These are phyloP conservation scores for Colaptes auratus DNA, from an alignment of 2,113 vertebrate species.

Conservation along the genomic window DNA sequence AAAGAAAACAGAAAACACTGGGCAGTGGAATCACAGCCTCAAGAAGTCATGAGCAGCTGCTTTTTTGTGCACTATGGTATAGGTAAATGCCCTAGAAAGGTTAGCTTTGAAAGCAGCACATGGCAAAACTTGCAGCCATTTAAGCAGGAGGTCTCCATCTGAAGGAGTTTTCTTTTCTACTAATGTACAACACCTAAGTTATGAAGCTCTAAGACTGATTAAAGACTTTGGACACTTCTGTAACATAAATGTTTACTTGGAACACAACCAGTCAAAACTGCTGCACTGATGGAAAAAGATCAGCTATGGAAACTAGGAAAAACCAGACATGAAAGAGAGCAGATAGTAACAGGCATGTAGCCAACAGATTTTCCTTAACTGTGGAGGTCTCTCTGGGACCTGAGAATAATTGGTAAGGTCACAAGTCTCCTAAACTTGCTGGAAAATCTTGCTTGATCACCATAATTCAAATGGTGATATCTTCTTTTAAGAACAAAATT, in stretches of 20 bases:
- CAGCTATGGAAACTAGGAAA: not conserved
- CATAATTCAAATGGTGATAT: not conserved
- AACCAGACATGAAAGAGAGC: not conserved
- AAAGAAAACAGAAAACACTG: slow-evolving; percentile 35
- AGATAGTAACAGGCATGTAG: not conserved
- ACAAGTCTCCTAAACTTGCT: not conserved
- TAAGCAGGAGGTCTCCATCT: not conserved
- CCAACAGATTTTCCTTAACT: not conserved
- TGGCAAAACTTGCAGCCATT: not conserved
- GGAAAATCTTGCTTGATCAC: not conserved
- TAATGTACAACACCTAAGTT: not conserved
- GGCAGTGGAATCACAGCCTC: not conserved
- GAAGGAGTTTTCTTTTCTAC: not conserved
- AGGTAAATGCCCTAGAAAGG: not conserved
- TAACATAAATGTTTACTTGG: not conserved
- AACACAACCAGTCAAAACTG: not conserved
- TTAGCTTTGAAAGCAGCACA: not conserved
- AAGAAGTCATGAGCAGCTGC: not conserved
- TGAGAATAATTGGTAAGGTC: not conserved
- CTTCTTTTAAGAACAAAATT: not conserved
- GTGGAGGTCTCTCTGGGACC: not conserved
- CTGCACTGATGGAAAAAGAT: not conserved
- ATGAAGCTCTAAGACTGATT: not conserved
- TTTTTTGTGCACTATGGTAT: not conserved
- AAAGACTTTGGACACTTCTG: not conserved